These are phyloP conservation scores for Diloba caeruleocephala DNA, from an alignment of 2,888 invertebrate species.

Conservation along the genomic window DNA sequence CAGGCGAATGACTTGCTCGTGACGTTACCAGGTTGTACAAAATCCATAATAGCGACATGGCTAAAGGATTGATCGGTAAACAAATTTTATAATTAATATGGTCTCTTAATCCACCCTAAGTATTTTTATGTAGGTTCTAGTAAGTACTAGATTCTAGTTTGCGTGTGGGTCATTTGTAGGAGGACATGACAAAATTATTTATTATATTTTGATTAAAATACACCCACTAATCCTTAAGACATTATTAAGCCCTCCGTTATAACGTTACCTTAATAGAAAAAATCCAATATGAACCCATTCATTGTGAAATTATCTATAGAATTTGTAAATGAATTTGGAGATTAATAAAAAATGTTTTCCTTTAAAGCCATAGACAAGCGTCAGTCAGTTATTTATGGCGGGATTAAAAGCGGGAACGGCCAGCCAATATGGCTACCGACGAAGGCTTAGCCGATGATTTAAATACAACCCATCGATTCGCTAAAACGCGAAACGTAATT, in stretches of 20 bases:
- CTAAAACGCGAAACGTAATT: slow-evolving; percentile 72
- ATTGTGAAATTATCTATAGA: slow-evolving; percentile 20
- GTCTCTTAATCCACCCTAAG: too few relatives aligned
- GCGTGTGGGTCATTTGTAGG: too few relatives aligned
- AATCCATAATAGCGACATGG: too few relatives aligned
- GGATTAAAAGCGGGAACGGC: slow-evolving; percentile 75
- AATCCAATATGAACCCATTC: slow-evolving; percentile 3
- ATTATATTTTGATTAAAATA: too few relatives aligned
- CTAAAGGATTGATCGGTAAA: too few relatives aligned
- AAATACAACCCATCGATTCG: slow-evolving; percentile 79
- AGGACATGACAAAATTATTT: too few relatives aligned
- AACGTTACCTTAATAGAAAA: not conserved
- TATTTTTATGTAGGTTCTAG: too few relatives aligned
- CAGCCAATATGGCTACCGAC: slow-evolving; percentile 74
- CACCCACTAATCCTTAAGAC: too few relatives aligned
- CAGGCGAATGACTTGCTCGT: too few relatives aligned
- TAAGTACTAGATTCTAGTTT: too few relatives aligned
- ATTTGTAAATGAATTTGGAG: slow-evolving; percentile 30
- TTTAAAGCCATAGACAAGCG: slow-evolving; percentile 72
- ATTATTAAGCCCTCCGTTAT: not conserved
- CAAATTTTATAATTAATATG: too few relatives aligned
- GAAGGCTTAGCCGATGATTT: slow-evolving; percentile 81
- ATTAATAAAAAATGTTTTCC: slow-evolving; percentile 43
- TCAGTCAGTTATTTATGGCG: slow-evolving; percentile 79
- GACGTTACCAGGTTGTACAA: too few relatives aligned